Evolutionary conservation across 2,113 vertebrate genomes (phyloP), one percentile per base, ranked within the genome.

Genomic region (Chloebia gouldiae): DNA sequence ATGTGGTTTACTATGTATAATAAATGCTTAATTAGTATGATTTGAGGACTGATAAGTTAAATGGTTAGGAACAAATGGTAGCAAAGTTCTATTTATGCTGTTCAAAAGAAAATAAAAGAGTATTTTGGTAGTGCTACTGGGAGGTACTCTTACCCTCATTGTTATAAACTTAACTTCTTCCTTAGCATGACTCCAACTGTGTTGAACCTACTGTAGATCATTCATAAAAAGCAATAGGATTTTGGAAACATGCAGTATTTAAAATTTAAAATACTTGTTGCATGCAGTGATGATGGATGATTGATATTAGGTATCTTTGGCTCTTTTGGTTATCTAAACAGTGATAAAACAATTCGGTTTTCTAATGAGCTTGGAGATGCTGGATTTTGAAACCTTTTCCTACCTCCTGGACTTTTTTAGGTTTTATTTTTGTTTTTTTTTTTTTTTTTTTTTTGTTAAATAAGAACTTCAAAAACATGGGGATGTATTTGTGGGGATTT

Each of bases 11-110:
- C 70, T 93, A 9, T 85, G 84, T 91, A 76, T 86, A 93, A 94
- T 95, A 95, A 95, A 82, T 6, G 8, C 75, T 95, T 95, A 93
- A 96, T 95, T 96, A 96, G 68, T 90, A 53, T 83, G 92, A 96
- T 96, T 94, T 93, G 92, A 91, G 85, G 93, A 96, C 88, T 93
- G 92, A 96, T 97, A 96, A 89, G 87, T 93, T 94, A 82, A 96
- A 94, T 59, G 50, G 87, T 23, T 86, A 86, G 82, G 79, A 95
- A 86, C 68, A 93, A 92, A 75, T 77, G 66, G 90, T 87, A 92
- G 81, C 90, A 94, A 86, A 96, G 68, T 86, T 96, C 35, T 83
- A 37, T 73, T 85, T 89, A 73, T 93, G 30, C 50, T 80, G 51
- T 70, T 96, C 33, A 70, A 81, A 89, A 53, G 50, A 94, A 94